Percentiles rank a stretch among this genome's conserved stretches.
Evolutionary conservation across 2,113 vertebrate species (phyloP).

Genomic region (Sigmodon hispidus): DNA sequence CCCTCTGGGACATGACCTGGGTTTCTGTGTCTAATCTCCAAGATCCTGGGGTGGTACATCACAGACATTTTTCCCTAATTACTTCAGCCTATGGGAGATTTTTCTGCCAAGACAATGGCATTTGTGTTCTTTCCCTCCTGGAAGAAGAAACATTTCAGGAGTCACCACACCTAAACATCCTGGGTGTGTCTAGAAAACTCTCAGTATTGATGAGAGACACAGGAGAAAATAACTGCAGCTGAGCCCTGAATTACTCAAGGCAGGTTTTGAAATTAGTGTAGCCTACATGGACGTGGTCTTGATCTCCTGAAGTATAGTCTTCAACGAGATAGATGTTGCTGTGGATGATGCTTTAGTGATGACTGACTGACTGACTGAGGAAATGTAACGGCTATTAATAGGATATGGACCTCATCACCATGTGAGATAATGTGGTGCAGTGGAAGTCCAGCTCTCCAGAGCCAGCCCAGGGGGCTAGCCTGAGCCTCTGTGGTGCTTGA

Average conservation of each 20-base stretch:
- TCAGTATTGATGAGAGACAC: not conserved
- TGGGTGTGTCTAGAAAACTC: constrained; percentile 47
- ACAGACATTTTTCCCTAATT: constrained; percentile 7
- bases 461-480: not conserved
- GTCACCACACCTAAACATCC: constrained; percentile 61
- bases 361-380: not conserved
- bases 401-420: not conserved
- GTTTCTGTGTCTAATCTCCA: constrained; percentile 67
- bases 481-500: too few relatives aligned
- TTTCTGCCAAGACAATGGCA: constrained; percentile 67
- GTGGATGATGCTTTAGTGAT: not conserved
- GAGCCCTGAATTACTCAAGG: not conserved
- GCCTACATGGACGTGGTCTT: not conserved
- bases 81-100: constrained; percentile 36
- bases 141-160: constrained; percentile 70
- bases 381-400: not conserved
- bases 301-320: not conserved
- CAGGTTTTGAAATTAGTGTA: not conserved
- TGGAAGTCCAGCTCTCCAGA: not conserved
- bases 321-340: not conserved
- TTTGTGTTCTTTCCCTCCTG: constrained; percentile 55
- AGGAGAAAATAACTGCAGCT: not conserved
- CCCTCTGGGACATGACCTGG: constrained; percentile 59
- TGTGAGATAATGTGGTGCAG: not conserved
- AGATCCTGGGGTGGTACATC: constrained; percentile 59